Conservation (phyloP, 2,113 vertebrate species). For the Pseudopipra pipra region DNA sequence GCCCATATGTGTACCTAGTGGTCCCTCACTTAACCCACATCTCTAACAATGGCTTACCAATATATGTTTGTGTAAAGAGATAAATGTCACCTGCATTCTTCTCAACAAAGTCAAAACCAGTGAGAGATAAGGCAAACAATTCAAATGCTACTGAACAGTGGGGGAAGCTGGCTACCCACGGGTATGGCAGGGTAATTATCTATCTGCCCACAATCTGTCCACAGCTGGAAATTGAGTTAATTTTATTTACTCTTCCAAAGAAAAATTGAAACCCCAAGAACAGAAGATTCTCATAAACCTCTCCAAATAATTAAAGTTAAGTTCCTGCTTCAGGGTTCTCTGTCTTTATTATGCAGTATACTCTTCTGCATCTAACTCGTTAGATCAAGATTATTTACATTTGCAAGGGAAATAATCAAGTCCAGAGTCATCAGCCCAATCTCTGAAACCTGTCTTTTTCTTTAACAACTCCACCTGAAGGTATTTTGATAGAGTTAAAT, state of each 20-base stretch:
- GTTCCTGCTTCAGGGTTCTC: neutral
- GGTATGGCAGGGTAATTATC: constrained; percentile 16
- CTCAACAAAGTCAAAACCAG: constrained; percentile 13
- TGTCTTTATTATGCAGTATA: neutral
- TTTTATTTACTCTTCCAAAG: constrained; percentile 58
- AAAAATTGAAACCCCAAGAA: constrained; percentile 28
- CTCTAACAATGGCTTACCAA: neutral
- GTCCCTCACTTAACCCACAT: neutral
- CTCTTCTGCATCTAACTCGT: neutral
- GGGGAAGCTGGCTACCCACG: neutral
- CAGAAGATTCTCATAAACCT: constrained; percentile 17
- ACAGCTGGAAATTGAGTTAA: constrained; percentile 36
- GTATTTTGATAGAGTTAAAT: neutral
- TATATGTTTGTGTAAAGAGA: constrained; percentile 7
- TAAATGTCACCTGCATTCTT: neutral
- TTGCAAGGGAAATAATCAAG: neutral
- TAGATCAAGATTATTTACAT: neutral
- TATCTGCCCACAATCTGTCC: constrained; percentile 14
- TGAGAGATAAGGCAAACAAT: neutral
- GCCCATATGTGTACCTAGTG: neutral
- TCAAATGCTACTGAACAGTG: constrained; percentile 5
- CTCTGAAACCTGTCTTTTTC: neutral
- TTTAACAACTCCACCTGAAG: neutral
- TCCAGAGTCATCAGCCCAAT: neutral
- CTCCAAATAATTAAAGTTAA: constrained; percentile 19